phyloP scores from a whole-genome alignment of 2,113 vertebrate species.

The Parotia lawesii region DNA sequence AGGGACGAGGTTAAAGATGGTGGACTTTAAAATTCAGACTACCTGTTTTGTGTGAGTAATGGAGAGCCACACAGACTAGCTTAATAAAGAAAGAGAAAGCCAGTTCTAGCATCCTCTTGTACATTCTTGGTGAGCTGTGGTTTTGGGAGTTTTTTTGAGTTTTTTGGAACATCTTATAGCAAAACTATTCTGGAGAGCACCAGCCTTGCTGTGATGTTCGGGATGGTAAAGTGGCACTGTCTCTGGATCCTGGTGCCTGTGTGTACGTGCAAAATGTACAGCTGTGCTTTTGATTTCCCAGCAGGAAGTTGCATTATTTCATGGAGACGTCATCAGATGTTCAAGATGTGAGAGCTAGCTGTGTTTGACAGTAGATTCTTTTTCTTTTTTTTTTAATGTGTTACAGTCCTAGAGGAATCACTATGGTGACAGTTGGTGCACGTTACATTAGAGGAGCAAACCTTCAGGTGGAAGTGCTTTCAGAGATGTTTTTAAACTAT shows the following conservation, averaged over 20 bases:
- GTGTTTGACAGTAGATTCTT: not conserved
- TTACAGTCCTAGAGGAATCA: not conserved
- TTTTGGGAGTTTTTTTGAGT: not conserved
- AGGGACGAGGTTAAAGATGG: not conserved
- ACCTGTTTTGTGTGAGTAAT: not conserved
- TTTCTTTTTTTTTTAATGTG: not conserved
- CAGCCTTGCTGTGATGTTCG: not conserved
- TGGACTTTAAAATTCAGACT: not conserved
- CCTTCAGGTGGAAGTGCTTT: not conserved
- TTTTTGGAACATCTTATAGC: not conserved
- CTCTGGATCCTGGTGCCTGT: not conserved
- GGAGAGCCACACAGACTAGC: not conserved
- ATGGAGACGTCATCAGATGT: not conserved
- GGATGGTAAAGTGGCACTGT: not conserved
- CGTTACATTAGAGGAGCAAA: not conserved
- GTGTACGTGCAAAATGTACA: rapidly evolving
- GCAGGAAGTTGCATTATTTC: not conserved
- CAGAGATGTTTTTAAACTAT: not conserved
- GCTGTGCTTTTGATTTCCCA: not conserved
- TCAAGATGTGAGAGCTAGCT: not conserved
- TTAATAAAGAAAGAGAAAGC: not conserved
- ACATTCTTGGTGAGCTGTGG: not conserved
- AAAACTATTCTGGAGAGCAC: not conserved
- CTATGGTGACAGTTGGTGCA: not conserved
- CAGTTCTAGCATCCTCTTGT: not conserved